phyloP scores from a whole-genome alignment of 2,113 vertebrate species.

The Malurus cyaneus region DNA sequence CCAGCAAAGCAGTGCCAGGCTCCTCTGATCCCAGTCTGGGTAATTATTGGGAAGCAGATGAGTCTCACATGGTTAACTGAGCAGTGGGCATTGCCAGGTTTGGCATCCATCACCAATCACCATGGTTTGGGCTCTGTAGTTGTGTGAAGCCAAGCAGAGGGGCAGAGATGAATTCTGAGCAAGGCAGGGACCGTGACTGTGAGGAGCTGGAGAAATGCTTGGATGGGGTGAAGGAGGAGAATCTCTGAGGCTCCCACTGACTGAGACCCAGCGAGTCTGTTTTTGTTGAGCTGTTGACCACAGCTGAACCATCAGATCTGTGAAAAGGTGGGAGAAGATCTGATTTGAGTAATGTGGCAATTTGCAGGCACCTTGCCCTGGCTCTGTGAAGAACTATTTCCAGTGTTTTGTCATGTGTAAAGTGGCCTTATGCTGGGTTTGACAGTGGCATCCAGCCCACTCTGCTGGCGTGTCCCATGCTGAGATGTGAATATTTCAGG shows the following conservation, averaged over 20 bases:
- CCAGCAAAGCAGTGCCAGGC: background rate
- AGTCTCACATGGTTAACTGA: rapidly evolving
- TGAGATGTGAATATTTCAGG: constrained; percentile 36
- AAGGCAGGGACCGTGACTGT: background rate
- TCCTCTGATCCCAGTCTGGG: background rate
- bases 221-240: background rate
- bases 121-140: background rate
- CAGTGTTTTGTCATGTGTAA: constrained; percentile 21
- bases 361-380: background rate
- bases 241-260: background rate
- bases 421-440: constrained; percentile 27
- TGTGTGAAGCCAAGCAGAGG: background rate
- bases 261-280: background rate
- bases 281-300: background rate
- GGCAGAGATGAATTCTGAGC: background rate
- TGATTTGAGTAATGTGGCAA: background rate
- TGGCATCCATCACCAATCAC: background rate
- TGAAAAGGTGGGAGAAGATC: background rate
- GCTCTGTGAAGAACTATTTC: background rate
- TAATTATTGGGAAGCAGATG: background rate
- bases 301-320: background rate
- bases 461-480: background rate
- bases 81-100: background rate
- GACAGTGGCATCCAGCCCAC: background rate
- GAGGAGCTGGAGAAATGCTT: background rate